Base-by-base conservation (phyloP, 2,888 invertebrate genomes). In the Catocala sponsa region DNA sequence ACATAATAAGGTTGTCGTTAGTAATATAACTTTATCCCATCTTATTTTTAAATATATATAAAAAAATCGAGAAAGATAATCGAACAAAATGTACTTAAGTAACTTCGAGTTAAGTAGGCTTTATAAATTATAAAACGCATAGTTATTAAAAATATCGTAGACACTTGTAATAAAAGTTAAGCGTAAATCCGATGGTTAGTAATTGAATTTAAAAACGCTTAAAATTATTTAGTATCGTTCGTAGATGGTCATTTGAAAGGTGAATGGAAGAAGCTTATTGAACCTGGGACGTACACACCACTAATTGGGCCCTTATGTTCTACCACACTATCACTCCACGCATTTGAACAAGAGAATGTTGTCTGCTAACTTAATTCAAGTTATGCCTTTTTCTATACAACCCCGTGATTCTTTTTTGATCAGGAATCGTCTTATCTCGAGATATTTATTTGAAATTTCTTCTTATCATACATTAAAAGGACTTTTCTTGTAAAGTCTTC, bases 41-140 rank as follows among this genome's bases (percentile, higher is more conserved):
- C 86, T 86, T 89, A 88, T 80, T 85, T 86, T 88, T 82, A 86
- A 86, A 82, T 84, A 74, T 82, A 78, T 66, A 72, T 77, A 52
- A 70, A 73, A 70, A 73, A 86, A 88, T 89, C 89, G 88, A 90
- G 87, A 87, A 83, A 83, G 76, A 83, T 88, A 90, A 91, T 92
- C 89, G 91, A 94, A 92, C 91, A 93, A 92, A 91, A 92, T 92
- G 94, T 94, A 94, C 94, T 94, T 94, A 94, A 94, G 91, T 91
- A 91, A 92, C 85, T 84, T 92, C 86, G 90, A 87, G 89, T 85
- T 93, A 92, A 91, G 92, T 94, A 94, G 91, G 94, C 94, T 94
- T 94, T 92, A 93, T 92, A 94, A 93, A 93, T 93, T 91, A 90
- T 91, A 91, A 84, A 85, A 92, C 88, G 91, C 93, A 87, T 94